These are phyloP conservation scores for Poecilobothrus nobilitatus DNA, from an alignment of 2,888 invertebrate species.

Conservation along the genomic window DNA sequence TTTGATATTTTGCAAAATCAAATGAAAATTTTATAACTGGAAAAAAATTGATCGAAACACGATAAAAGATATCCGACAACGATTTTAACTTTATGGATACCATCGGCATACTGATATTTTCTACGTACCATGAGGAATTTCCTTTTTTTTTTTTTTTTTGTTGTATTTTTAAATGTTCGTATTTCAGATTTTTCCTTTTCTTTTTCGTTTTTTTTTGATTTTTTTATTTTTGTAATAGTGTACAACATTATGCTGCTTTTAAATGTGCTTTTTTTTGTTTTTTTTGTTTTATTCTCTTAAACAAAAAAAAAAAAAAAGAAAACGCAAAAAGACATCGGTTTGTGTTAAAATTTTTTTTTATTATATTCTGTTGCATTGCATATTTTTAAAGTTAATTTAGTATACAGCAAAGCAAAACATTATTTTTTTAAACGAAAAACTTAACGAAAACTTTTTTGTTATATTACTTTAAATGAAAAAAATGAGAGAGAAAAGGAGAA, in stretches of 20 bases:
- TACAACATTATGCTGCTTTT: background rate
- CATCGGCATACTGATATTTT: constrained; percentile 4
- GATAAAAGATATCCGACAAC: constrained; percentile 1
- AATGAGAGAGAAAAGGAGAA: no score
- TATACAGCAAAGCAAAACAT: background rate
- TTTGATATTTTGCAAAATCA: background rate
- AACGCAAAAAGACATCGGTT: no score
- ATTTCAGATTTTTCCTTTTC: background rate
- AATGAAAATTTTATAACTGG: background rate
- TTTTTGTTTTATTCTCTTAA: no score
- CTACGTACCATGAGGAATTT: background rate
- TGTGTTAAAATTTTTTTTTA: no score
- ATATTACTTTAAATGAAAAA: no score
- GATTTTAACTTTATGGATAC: constrained; percentile 1
- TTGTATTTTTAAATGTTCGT: background rate
- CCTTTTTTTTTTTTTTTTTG: background rate
- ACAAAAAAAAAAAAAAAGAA: no score
- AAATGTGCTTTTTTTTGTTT: background rate
- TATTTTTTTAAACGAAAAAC: background rate
- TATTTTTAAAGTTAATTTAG: background rate
- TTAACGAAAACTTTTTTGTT: background rate
- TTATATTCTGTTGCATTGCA: background rate
- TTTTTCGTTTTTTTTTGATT: background rate
- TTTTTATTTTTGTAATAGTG: background rate
- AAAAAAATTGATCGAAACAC: background rate